phyloP scores from a whole-genome alignment of 2,888 invertebrate species.

The Aleiodes alternator region DNA sequence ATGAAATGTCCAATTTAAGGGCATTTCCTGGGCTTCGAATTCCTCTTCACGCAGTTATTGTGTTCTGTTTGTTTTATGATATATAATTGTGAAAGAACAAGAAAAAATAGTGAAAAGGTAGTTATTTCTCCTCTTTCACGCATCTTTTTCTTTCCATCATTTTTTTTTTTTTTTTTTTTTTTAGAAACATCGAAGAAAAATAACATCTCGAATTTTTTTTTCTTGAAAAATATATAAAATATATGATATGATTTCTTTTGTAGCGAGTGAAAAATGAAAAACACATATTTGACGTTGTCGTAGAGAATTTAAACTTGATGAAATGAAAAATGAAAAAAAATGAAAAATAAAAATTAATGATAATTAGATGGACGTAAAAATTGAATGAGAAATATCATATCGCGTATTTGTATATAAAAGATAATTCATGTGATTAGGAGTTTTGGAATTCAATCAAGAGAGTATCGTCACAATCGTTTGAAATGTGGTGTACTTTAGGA shows the following conservation, averaged over 20 bases:
- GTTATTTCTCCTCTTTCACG: constrained; percentile 5
- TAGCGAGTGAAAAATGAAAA: constrained; percentile 41
- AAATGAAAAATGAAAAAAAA: constrained; percentile 22
- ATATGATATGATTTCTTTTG: constrained; percentile 7
- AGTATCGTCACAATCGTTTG: constrained; percentile 56
- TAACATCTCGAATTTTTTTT: too few species aligned
- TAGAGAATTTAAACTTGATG: constrained; percentile 7
- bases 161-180: neutral
- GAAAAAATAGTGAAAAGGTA: constrained; percentile 8
- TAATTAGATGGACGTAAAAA: constrained; percentile 47
- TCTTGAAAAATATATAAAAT: neutral
- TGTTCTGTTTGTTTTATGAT: constrained; percentile 9
- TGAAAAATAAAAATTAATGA: constrained; percentile 24
- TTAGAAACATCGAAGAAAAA: too few species aligned
- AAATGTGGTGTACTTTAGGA: constrained; percentile 10
- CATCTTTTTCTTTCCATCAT: constrained; percentile 12
- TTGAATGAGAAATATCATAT: constrained; percentile 45
- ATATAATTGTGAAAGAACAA: neutral
- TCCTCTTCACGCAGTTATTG: constrained; percentile 1
- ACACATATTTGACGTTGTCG: constrained; percentile 23
- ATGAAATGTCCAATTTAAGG: neutral
- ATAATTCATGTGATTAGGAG: constrained; percentile 50
- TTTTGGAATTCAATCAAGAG: constrained; percentile 55
- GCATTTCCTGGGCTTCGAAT: neutral
- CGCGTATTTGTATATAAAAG: constrained; percentile 45